These are phyloP conservation scores for Heliopora coerulea DNA, from an alignment of 92 coral and sea anemone species.

Conservation along the genomic window DNA sequence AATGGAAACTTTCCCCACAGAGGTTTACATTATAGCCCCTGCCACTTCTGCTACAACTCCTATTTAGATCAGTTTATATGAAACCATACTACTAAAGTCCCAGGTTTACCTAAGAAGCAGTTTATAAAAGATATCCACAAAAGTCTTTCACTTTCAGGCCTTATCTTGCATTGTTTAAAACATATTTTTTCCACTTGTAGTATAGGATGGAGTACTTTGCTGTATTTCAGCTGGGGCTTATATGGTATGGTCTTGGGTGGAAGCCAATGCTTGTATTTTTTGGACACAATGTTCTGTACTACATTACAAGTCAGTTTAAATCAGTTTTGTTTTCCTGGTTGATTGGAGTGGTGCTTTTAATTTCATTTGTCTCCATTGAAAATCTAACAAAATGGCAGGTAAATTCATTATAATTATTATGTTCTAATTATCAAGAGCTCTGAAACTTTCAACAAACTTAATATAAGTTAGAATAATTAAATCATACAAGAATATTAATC, in stretches of 20 bases:
- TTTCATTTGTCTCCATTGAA: slow-evolving; percentile 13
- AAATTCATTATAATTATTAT: background rate
- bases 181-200: slow-evolving; percentile 2
- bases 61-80: too few species aligned
- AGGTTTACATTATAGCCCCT: too few species aligned
- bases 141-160: too few species aligned
- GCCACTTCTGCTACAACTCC: too few species aligned
- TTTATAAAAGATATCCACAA: too few species aligned
- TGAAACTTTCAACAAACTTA: too few species aligned
- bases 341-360: background rate
- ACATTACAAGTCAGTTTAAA: slow-evolving; percentile 9
- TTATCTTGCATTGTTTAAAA: background rate
- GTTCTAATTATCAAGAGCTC: too few species aligned
- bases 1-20: too few species aligned
- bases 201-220: slow-evolving; percentile 29
- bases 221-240: slow-evolving; percentile 23
- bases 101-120: too few species aligned
- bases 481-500: too few species aligned
- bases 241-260: slow-evolving; percentile 23
- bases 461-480: too few species aligned
- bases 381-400: slow-evolving; percentile 30
- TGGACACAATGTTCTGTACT: slow-evolving; percentile 26
- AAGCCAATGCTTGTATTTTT: slow-evolving; percentile 27
- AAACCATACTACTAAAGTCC: too few species aligned
- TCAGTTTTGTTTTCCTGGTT: slow-evolving; percentile 30